Evolutionary conservation across 1,140 invertebrate species (phyloP).

Genomic region (Protaetia brevitarsis): DNA sequence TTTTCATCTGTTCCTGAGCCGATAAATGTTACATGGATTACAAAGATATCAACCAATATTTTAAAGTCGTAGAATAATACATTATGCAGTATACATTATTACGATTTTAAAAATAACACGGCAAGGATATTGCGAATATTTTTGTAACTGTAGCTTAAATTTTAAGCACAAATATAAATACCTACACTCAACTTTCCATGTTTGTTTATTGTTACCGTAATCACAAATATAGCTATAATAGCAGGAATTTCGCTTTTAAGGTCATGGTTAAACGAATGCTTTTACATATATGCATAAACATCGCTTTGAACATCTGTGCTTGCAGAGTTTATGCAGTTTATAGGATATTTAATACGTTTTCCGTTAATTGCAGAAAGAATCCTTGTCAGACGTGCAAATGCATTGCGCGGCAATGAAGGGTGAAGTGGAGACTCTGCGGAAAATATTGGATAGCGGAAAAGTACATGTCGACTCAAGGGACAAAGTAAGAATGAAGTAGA

Average conservation of each 20-base stretch:
- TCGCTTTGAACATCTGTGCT: neutral
- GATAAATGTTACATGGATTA: too few species aligned
- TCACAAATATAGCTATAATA: neutral
- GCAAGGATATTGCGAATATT: neutral
- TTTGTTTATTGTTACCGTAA: neutral
- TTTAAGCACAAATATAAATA: constrained; percentile 13
- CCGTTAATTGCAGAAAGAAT: constrained; percentile 74
- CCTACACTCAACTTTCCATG: neutral
- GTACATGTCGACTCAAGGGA: constrained; percentile 92
- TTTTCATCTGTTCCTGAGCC: neutral
- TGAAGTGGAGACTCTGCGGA: constrained; percentile 69
- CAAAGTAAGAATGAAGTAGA: constrained; percentile 63
- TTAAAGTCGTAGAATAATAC: too few species aligned
- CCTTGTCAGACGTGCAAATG: constrained; percentile 83
- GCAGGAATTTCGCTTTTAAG: constrained; percentile 12
- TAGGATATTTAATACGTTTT: neutral
- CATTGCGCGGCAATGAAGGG: constrained; percentile 85
- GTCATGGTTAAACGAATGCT: too few species aligned
- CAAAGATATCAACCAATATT: too few species aligned
- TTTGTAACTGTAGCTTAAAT: neutral
- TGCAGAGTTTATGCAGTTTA: neutral
- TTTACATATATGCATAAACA: neutral
- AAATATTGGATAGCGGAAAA: constrained; percentile 83
- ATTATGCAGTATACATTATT: neutral
- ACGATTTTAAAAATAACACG: neutral